A percentile compares a stretch with the other conserved stretches of the same genome.
phyloP scores from a whole-genome alignment of 1,140 invertebrate genomes.

The Potamilus streckersoni region DNA sequence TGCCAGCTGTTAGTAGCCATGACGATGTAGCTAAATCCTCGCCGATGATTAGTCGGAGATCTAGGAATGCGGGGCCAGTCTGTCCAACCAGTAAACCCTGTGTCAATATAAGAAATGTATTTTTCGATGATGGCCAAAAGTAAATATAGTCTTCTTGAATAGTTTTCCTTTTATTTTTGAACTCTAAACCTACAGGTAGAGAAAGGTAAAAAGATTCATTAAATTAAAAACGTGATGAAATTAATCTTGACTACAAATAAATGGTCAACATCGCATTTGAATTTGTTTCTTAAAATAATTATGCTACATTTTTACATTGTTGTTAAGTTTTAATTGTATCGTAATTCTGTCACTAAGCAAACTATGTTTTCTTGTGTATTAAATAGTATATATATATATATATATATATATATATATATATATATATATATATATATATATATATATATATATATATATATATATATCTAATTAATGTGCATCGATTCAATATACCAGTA shows the following conservation, averaged over 20 bases:
- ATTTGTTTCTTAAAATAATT: background rate
- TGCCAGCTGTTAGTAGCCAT: constrained; percentile 13
- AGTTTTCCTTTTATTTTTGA: background rate
- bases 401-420: no score
- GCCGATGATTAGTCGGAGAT: constrained; percentile 14
- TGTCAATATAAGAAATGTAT: no score
- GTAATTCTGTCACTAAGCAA: background rate
- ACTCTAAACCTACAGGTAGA: background rate
- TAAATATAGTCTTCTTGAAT: background rate
- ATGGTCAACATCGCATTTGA: background rate
- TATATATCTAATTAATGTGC: no score
- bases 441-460: no score
- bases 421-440: no score
- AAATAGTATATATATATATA: no score
- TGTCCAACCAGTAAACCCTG: constrained; percentile 17
- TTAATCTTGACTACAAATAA: no score
- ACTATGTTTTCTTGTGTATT: background rate
- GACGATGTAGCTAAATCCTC: constrained; percentile 11
- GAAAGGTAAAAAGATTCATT: no score
- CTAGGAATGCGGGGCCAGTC: constrained; percentile 21
- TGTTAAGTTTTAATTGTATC: background rate
- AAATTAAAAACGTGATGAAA: no score
- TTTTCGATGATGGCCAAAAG: background rate
- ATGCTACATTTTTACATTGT: no score
- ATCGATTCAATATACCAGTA: constrained; percentile 6